A percentile compares a stretch with the other conserved stretches of the same genome.
phyloP scores from a whole-genome alignment of 2,797 vertebrate species.

The Sebastolobus altivelis region DNA sequence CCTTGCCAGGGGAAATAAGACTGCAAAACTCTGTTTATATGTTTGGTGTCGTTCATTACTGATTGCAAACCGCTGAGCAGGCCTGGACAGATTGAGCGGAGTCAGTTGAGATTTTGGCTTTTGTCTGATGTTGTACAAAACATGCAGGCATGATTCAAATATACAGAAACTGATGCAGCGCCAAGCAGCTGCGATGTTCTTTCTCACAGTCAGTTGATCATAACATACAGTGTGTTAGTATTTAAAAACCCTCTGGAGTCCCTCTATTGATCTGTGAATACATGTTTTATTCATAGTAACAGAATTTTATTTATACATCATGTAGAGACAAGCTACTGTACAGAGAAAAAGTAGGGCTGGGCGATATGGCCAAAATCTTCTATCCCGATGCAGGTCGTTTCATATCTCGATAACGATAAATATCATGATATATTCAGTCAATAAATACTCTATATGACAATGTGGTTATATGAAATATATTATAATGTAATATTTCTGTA shows the following conservation, averaged over 20 bases:
- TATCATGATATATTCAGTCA: too few relatives aligned
- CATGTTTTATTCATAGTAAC: constrained; percentile 12
- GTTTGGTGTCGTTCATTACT: constrained; percentile 52
- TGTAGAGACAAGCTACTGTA: not conserved
- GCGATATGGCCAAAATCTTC: too few relatives aligned
- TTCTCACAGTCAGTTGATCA: constrained; percentile 10
- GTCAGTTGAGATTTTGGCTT: constrained; percentile 10
- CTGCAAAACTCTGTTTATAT: constrained; percentile 43
- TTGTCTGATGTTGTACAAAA: constrained; percentile 14
- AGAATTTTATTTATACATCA: constrained; percentile 3
- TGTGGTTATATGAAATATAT: too few relatives aligned
- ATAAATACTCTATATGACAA: too few relatives aligned
- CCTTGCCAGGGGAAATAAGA: constrained; percentile 55
- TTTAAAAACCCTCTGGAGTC: constrained; percentile 20
- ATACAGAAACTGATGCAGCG: not conserved
- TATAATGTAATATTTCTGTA: too few relatives aligned
- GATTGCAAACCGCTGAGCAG: constrained; percentile 36
- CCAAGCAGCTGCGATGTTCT: not conserved
- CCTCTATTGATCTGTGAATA: not conserved
- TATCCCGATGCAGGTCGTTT: fast-evolving
- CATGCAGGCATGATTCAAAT: not conserved
- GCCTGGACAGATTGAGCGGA: constrained; percentile 21
- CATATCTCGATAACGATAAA: too few relatives aligned
- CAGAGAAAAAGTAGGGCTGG: not conserved
- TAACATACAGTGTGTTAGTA: constrained; percentile 5